Percentiles rank a stretch among this genome's conserved stretches.
These are phyloP conservation scores for Littorina saxatilis DNA, from an alignment of 1,140 invertebrate species.

Conservation along the genomic window DNA sequence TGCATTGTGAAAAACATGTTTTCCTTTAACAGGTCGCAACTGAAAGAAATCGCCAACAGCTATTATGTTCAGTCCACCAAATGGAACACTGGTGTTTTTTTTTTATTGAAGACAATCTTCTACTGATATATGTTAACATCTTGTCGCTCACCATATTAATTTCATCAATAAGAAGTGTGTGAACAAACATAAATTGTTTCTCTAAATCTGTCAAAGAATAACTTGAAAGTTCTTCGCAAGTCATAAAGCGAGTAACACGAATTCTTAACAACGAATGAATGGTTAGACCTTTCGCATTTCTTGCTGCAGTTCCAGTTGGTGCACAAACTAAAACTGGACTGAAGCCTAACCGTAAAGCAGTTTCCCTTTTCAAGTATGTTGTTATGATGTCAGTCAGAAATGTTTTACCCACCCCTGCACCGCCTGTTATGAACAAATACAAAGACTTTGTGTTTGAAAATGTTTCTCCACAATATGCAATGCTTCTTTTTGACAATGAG, in stretches of 20 bases:
- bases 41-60: no score
- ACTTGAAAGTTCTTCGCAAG: slow-evolving; percentile 28
- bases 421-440: slow-evolving; percentile 47
- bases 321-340: slow-evolving; percentile 43
- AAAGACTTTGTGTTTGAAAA: background rate
- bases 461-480: slow-evolving; percentile 19
- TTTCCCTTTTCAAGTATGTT: slow-evolving; percentile 29
- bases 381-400: slow-evolving; percentile 32
- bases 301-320: slow-evolving; percentile 49
- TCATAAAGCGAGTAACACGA: slow-evolving; percentile 41
- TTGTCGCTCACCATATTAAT: slow-evolving; percentile 48
- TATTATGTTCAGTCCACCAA: slow-evolving; percentile 48
- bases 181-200: slow-evolving; percentile 25
- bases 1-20: slow-evolving; percentile 44
- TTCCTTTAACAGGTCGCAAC: no score
- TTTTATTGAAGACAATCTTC: slow-evolving; percentile 42
- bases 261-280: slow-evolving; percentile 41
- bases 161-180: slow-evolving; percentile 51
- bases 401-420: slow-evolving; percentile 48
- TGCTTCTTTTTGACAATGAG: background rate
- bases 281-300: slow-evolving; percentile 52
- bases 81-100: slow-evolving; percentile 24
- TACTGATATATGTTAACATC: slow-evolving; percentile 41
- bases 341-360: background rate
- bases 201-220: slow-evolving; percentile 22